Percentiles rank a stretch among this genome's conserved stretches.
These are phyloP conservation scores for Leucania comma DNA, from an alignment of 2,888 invertebrate species.

Conservation along the genomic window DNA sequence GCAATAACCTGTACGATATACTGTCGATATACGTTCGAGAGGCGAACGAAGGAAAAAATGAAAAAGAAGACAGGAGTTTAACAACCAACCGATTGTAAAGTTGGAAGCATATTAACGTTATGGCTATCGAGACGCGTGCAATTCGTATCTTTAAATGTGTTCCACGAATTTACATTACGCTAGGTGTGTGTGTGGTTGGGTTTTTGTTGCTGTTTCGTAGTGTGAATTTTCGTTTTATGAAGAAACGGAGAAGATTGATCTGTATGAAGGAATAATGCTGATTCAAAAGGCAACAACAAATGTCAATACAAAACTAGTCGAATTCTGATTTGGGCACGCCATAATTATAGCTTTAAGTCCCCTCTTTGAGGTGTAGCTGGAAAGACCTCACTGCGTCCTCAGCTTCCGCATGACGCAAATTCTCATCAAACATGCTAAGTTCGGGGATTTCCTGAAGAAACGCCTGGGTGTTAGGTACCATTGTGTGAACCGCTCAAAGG, in stretches of 20 bases:
- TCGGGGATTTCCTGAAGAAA: no score
- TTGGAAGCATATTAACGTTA: conserved; percentile 79
- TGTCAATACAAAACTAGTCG: neutral
- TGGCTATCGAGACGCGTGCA: conserved; percentile 72
- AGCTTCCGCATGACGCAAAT: no score
- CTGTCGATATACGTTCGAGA: conserved; percentile 80
- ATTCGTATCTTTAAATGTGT: conserved; percentile 75
- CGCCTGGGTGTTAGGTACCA: no score
- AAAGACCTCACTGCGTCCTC: no score
- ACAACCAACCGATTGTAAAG: conserved; percentile 85
- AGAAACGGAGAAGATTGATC: neutral
- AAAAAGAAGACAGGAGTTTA: conserved; percentile 71
- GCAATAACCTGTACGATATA: conserved; percentile 87
- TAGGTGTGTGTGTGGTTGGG: conserved; percentile 46
- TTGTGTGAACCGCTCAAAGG: no score
- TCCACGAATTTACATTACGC: conserved; percentile 73
- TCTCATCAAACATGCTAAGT: no score
- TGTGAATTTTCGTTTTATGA: conserved; percentile 19
- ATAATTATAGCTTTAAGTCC: no score
- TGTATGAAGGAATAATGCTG: neutral
- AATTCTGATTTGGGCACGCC: neutral
- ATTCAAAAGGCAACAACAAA: neutral
- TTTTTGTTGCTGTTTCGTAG: conserved; percentile 14
- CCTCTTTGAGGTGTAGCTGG: no score
- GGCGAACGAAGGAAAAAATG: conserved; percentile 64